A percentile compares a stretch with the other conserved stretches of the same genome.
phyloP scores from a whole-genome alignment of 2,888 invertebrate species.

The Eupithecia inturbata region DNA sequence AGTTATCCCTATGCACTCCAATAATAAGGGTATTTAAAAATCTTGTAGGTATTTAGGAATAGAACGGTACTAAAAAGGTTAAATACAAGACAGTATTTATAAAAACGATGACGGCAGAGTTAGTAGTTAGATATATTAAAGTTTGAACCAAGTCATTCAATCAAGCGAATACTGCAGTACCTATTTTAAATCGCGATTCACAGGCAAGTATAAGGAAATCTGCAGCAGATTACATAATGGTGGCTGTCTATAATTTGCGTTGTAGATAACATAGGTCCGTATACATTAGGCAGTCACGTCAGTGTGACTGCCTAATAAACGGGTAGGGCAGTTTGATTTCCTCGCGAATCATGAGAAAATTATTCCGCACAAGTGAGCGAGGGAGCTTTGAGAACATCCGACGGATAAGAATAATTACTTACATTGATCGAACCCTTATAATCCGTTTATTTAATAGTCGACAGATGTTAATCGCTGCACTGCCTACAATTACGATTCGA shows the following conservation, averaged over 20 bases:
- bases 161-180: slow-evolving; percentile 23
- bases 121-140: not conserved
- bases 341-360: slow-evolving; percentile 82
- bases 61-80: not conserved
- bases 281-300: slow-evolving; percentile 73
- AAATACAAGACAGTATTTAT: not conserved
- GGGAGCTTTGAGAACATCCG: slow-evolving; percentile 79
- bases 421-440: slow-evolving; percentile 83
- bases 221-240: slow-evolving; percentile 47
- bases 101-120: not conserved
- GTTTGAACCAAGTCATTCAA: slow-evolving; percentile 14
- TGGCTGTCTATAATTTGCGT: slow-evolving; percentile 58
- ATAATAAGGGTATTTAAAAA: slow-evolving; percentile 4
- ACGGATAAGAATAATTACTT: slow-evolving; percentile 84
- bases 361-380: slow-evolving; percentile 69
- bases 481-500: slow-evolving; percentile 80
- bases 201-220: slow-evolving; percentile 43
- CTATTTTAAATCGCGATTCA: slow-evolving; percentile 40
- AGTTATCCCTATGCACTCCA: slow-evolving; percentile 6
- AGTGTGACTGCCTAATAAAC: slow-evolving; percentile 79
- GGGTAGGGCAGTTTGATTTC: slow-evolving; percentile 78
- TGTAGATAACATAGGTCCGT: slow-evolving; percentile 61
- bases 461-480: slow-evolving; percentile 82
- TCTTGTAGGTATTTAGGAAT: not conserved
- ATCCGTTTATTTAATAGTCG: slow-evolving; percentile 82